These are phyloP conservation scores for Vespertilio murinus DNA, from an alignment of 2,797 vertebrate species.

Conservation along the genomic window DNA sequence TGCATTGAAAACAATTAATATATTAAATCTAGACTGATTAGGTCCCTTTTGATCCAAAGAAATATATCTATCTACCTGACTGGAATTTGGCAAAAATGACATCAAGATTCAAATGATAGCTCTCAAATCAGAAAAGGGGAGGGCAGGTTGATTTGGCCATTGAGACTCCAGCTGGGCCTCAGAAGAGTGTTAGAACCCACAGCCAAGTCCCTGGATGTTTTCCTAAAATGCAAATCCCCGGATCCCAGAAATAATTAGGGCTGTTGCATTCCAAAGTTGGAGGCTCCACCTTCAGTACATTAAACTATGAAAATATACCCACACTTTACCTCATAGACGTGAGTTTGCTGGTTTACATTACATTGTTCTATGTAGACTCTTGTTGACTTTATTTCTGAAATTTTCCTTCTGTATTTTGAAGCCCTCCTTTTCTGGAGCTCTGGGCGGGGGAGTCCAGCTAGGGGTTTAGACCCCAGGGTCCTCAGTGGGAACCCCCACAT, in stretches of 20 bases:
- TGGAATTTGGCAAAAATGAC: not conserved
- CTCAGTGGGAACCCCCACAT: too few species aligned
- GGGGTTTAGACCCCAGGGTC: too few species aligned
- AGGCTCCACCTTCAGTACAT: not conserved
- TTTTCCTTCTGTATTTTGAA: not conserved
- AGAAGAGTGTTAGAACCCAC: not conserved
- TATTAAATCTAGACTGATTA: not conserved
- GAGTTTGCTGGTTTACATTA: not conserved
- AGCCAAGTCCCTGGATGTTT: not conserved
- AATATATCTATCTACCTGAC: not conserved
- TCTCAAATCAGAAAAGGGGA: not conserved
- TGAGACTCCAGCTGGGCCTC: not conserved
- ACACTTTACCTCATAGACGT: not conserved
- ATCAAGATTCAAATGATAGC: not conserved
- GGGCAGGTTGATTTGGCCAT: not conserved
- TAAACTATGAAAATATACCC: not conserved
- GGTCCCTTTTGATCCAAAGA: not conserved
- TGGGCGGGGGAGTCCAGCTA: too few species aligned
- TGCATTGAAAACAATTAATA: constrained; percentile 34
- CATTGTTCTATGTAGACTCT: not conserved
- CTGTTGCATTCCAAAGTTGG: not conserved
- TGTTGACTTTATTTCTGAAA: constrained; percentile 4
- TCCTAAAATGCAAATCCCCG: not conserved
- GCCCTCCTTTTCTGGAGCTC: not conserved
- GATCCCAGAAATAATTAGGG: not conserved